Percentiles rank a stretch among this genome's conserved stretches.
These are phyloP conservation scores for Acrobasis suavella DNA, from an alignment of 2,888 invertebrate species.

Conservation along the genomic window DNA sequence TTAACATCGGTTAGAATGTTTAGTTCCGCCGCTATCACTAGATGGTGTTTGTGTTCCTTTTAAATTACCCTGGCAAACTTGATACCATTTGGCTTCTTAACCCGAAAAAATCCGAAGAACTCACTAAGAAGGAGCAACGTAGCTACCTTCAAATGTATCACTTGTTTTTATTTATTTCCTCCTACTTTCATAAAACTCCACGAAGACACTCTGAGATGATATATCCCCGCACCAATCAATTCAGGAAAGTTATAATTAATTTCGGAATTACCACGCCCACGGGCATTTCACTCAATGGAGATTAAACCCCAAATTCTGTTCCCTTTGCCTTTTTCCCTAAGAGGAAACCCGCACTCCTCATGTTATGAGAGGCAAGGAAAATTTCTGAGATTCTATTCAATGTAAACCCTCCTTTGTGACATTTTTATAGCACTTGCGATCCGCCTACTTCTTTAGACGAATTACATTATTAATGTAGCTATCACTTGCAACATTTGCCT, in stretches of 20 bases:
- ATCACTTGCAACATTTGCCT: slow-evolving; percentile 2
- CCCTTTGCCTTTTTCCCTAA: slow-evolving; percentile 41
- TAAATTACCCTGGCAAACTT: too few relatives aligned
- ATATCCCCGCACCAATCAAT: slow-evolving; percentile 8
- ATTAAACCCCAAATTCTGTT: slow-evolving; percentile 26
- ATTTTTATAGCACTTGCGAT: slow-evolving; percentile 31
- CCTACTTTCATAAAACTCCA: background rate
- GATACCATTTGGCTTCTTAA: background rate
- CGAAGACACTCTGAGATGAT: background rate
- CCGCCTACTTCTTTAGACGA: slow-evolving; percentile 13
- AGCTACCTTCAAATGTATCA: too few relatives aligned
- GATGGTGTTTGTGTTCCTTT: too few relatives aligned
- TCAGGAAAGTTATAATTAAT: slow-evolving; percentile 29
- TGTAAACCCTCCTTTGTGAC: slow-evolving; percentile 29
- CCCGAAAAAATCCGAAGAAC: too few relatives aligned
- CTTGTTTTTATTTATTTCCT: background rate
- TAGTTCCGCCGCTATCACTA: too few relatives aligned
- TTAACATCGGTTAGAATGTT: too few relatives aligned
- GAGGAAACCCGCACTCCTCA: slow-evolving; percentile 39
- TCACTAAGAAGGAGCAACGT: too few relatives aligned
- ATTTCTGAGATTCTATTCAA: slow-evolving; percentile 41
- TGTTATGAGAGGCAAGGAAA: slow-evolving; percentile 40
- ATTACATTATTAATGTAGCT: slow-evolving; percentile 6
- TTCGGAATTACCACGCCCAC: slow-evolving; percentile 24
- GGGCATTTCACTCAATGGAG: slow-evolving; percentile 23